These are phyloP conservation scores for Hirtodrosophila confusa DNA, from an alignment of 2,888 invertebrate genomes.

Conservation along the genomic window DNA sequence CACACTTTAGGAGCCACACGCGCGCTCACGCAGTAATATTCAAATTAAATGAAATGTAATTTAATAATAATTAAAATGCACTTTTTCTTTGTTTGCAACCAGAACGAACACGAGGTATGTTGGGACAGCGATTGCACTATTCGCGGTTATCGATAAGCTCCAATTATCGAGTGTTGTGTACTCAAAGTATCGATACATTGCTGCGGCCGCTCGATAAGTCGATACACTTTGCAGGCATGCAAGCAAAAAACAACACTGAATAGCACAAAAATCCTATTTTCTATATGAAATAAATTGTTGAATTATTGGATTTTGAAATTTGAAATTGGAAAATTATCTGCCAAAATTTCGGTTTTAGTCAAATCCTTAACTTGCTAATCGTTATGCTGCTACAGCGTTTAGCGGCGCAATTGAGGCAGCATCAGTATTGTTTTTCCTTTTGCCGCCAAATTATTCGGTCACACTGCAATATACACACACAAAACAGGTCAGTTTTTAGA, in stretches of 20 bases:
- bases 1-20: constrained; percentile 36
- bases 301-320: too few relatives aligned
- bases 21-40: constrained; percentile 30
- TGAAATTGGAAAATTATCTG: too few relatives aligned
- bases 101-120: constrained; percentile 75
- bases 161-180: constrained; percentile 17
- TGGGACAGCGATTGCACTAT: constrained; percentile 54
- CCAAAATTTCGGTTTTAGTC: too few relatives aligned
- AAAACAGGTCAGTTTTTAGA: too few relatives aligned
- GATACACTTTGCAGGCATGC: constrained; percentile 26
- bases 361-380: too few relatives aligned
- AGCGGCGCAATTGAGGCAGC: too few relatives aligned
- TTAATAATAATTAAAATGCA: constrained; percentile 76
- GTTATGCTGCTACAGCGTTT: too few relatives aligned
- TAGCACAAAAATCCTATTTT: too few relatives aligned
- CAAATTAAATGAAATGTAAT: constrained; percentile 51
- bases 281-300: too few relatives aligned
- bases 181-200: constrained; percentile 12
- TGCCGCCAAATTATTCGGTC: too few relatives aligned
- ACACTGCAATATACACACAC: too few relatives aligned
- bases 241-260: constrained; percentile 18
- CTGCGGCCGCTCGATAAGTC: constrained; percentile 11
- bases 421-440: too few relatives aligned
- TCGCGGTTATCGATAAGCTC: constrained; percentile 37
- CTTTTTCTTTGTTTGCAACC: constrained; percentile 78